Evolutionary conservation across 2,113 vertebrate genomes (phyloP), one percentile per base, ranked within the genome.

Genomic region (Coregonus clupeaformis): DNA sequence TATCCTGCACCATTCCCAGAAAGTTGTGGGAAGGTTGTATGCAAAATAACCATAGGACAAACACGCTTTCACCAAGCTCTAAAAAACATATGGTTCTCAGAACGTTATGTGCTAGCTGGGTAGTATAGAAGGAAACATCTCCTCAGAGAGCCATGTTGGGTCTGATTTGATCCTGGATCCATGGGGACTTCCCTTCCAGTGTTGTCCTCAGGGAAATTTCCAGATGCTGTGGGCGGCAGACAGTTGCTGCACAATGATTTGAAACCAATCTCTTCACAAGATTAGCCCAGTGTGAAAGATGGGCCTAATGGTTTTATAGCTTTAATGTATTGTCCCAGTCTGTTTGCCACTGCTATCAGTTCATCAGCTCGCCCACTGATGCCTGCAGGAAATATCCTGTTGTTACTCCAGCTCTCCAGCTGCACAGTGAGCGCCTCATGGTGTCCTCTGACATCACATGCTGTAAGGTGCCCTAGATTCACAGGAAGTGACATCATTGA

Each of bases 401-500:
- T 73, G 27, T 76, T 68, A 18, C 71, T n/a, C 29, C 60, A 69
- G 72, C 52, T 64, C 27, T 65, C 67, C n/a, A 36, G 72, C 52
- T 59, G 49, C 27, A 6, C 7, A 64, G 55, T 29, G 45, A 36
- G n/a, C 29, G 47, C 60, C 65, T 36, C 67, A 20, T 74, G 16
- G 29, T n/a, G 4, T 69, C 52, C 24, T n/a, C 14, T 70, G 57
- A 70, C 22, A 75, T 76, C 29, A 49, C 64, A 75, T 55, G 30
- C 30, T 66, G 22, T 77, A 73, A 55, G 14, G 45, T 52, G 52
- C 71, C 69, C 30, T 27, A 71, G 79, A 49, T 13, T 66, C 80
- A 71, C 67, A 85, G 85, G 83, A 88, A 87, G 78, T 82, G 88
- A 85, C 83, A 78, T 87, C 69, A 87, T 68, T 82, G 71, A 57